These are phyloP conservation scores for Ranitomeya variabilis DNA, from an alignment of 2,113 vertebrate genomes.

Conservation along the genomic window DNA sequence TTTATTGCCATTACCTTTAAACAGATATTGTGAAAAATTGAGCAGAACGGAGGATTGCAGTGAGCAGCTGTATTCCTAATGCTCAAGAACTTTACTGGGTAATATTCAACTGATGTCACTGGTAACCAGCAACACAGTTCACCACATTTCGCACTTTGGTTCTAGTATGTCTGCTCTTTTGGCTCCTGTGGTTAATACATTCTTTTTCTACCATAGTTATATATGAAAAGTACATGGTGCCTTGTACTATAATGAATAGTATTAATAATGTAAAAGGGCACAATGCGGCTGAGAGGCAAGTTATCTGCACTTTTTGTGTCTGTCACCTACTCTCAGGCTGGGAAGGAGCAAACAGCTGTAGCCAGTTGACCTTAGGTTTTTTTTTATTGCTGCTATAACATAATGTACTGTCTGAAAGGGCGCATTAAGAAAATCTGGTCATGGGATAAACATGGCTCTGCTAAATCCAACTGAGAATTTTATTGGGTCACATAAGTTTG, in stretches of 20 bases:
- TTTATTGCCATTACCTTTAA: not conserved
- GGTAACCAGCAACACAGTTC: not conserved
- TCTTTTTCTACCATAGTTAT: not conserved
- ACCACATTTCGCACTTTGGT: constrained; percentile 3
- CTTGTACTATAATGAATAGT: constrained; percentile 38
- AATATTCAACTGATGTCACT: constrained; percentile 5
- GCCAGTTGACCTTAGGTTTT: not conserved
- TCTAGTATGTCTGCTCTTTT: not conserved
- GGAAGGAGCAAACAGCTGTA: not conserved
- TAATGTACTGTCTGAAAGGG: not conserved
- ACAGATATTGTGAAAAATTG: not conserved
- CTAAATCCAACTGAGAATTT: not conserved
- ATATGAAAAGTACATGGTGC: constrained; percentile 37
- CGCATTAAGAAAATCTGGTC: not conserved
- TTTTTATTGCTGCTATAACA: not conserved
- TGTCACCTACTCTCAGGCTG: not conserved
- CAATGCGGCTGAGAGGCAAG: not conserved
- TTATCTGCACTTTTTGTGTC: not conserved
- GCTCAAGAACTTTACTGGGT: not conserved
- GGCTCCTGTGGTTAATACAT: not conserved
- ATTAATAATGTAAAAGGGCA: not conserved
- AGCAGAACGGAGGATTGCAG: not conserved
- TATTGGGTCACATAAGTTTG: not conserved
- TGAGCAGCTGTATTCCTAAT: not conserved
- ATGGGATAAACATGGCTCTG: not conserved